These are phyloP conservation scores for Adineta ricciae DNA, from an alignment of 2,888 invertebrate species.

Conservation along the genomic window DNA sequence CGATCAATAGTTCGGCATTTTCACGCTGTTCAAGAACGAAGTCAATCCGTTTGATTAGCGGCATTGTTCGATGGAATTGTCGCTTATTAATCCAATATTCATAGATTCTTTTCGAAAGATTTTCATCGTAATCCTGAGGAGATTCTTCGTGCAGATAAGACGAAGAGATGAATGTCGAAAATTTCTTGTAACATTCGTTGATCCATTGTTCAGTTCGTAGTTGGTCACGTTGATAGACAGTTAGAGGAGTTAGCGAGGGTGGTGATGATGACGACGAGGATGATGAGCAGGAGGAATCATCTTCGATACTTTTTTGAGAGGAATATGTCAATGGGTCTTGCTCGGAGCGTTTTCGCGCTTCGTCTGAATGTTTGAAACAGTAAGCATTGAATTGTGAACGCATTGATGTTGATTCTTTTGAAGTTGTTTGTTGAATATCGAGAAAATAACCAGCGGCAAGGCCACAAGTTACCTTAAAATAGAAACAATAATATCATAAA, in stretches of 20 bases:
- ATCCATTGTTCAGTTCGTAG: neutral
- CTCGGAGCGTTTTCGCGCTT: neutral
- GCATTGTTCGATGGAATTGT: neutral
- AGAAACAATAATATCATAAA: neutral
- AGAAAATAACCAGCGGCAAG: neutral
- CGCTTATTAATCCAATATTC: neutral
- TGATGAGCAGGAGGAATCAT: neutral
- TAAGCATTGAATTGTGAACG: slow-evolving; percentile 19
- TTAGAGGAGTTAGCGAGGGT: neutral
- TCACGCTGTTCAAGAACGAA: slow-evolving; percentile 14
- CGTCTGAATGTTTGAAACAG: neutral
- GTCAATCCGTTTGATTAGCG: slow-evolving; percentile 3
- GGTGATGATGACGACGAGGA: neutral
- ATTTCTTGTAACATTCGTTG: neutral
- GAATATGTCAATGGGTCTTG: neutral
- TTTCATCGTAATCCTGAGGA: neutral
- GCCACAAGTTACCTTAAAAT: neutral
- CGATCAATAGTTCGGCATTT: neutral
- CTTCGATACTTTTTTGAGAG: neutral
- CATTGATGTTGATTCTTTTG: neutral
- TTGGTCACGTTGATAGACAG: slow-evolving; percentile 17
- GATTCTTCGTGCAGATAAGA: neutral
- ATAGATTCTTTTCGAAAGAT: neutral
- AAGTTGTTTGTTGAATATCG: neutral
- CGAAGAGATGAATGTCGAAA: neutral